Evolutionary conservation across 2,888 invertebrate species (phyloP).

Genomic region (Chirona hameri): DNA sequence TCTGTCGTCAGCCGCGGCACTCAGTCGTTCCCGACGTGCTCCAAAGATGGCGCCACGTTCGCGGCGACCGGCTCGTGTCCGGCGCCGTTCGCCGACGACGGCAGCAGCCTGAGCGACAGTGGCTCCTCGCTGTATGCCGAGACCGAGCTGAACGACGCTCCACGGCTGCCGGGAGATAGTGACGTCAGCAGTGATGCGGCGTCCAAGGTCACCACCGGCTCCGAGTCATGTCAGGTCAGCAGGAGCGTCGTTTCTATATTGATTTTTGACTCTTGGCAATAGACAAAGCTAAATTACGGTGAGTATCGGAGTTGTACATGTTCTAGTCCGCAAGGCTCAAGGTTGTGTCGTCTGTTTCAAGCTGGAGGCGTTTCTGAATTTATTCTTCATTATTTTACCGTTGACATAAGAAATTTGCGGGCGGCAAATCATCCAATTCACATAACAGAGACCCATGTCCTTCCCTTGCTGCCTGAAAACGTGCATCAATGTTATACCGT

Average conservation of each 20-base stretch:
- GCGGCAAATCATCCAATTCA: too few relatives aligned
- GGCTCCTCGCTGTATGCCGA: conserved; percentile 10
- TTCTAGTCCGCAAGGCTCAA: too few relatives aligned
- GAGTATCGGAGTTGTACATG: too few relatives aligned
- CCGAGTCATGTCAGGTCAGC: background rate
- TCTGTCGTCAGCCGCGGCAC: background rate
- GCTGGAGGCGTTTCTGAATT: too few relatives aligned
- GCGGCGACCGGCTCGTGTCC: background rate
- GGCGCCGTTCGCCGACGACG: background rate
- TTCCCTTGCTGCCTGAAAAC: background rate
- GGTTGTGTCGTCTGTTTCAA: too few relatives aligned
- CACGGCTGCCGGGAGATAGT: background rate
- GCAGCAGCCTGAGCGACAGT: background rate
- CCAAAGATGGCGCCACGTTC: background rate
- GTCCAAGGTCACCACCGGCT: background rate
- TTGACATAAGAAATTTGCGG: too few relatives aligned
- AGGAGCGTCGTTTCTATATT: background rate
- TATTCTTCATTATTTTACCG: too few relatives aligned
- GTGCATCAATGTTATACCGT: too few relatives aligned
- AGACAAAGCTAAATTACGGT: too few relatives aligned
- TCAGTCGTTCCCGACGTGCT: background rate
- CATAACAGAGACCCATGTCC: too few relatives aligned
- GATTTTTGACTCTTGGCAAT: background rate
- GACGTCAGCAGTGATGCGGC: background rate
- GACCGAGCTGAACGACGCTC: background rate